A percentile compares a stretch with the other conserved stretches of the same genome.
phyloP scores from a whole-genome alignment of 2,797 vertebrate species.

The Podarcis siculus region DNA sequence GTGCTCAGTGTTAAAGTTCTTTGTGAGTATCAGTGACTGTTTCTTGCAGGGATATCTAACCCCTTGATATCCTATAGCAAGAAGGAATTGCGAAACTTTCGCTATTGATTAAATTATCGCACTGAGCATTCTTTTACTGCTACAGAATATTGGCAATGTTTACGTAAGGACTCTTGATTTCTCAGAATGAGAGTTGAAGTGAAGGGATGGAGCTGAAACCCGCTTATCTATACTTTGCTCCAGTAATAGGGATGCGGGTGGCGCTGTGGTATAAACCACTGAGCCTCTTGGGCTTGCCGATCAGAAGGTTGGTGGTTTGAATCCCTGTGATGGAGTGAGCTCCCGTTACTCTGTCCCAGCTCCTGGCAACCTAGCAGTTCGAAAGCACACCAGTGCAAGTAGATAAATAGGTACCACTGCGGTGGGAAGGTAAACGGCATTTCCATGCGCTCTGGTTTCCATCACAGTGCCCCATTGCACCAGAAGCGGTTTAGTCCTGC shows the following conservation, averaged over 20 bases:
- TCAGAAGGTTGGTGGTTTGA: too few species aligned
- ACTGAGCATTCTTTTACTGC: neutral
- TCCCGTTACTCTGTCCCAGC: too few species aligned
- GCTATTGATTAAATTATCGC: neutral
- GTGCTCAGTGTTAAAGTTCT: neutral
- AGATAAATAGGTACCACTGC: too few species aligned
- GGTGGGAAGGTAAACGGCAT: too few species aligned
- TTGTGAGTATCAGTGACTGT: neutral
- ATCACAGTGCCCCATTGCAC: too few species aligned
- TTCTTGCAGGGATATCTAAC: neutral
- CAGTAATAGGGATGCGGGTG: neutral
- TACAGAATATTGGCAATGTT: neutral
- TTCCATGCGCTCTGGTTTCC: too few species aligned
- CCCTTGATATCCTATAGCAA: neutral
- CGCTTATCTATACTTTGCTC: neutral
- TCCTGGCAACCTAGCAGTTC: too few species aligned
- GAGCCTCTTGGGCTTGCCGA: too few species aligned
- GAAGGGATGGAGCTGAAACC: conserved; percentile 33
- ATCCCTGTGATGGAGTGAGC: too few species aligned
- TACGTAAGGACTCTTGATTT: conserved; percentile 11
- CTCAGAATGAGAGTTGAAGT: conserved; percentile 36
- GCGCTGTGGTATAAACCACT: too few species aligned
- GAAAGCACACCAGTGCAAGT: too few species aligned
- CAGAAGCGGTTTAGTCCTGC: too few species aligned
- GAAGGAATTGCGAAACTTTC: neutral